A percentile compares a stretch with the other conserved stretches of the same genome.
phyloP scores from a whole-genome alignment of 2,888 invertebrate species.

The Microdon myrmicae region DNA sequence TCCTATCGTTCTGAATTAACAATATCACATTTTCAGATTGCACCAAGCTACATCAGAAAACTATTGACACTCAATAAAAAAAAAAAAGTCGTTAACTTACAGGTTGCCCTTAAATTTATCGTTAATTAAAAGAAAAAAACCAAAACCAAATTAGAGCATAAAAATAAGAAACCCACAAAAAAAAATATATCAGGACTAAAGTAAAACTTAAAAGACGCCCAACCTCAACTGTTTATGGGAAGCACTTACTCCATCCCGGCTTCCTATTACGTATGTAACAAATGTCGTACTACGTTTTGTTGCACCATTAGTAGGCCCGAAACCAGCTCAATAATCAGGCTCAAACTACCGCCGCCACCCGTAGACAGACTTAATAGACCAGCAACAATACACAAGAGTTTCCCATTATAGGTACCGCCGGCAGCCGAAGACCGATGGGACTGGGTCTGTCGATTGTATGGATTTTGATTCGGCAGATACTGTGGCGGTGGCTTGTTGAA shows the following conservation, averaged over 20 bases:
- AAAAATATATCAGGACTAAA: slow-evolving; percentile 1
- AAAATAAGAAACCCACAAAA: slow-evolving; percentile 4
- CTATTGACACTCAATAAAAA: background rate
- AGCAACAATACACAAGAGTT: slow-evolving; percentile 18
- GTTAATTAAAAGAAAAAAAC: slow-evolving; percentile 25
- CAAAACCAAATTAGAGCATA: slow-evolving; percentile 22
- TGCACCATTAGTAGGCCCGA: slow-evolving; percentile 35
- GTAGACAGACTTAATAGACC: slow-evolving; percentile 31
- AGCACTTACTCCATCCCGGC: slow-evolving; percentile 9
- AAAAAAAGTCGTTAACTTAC: no score
- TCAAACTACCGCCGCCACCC: slow-evolving; percentile 37
- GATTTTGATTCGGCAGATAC: slow-evolving; percentile 63
- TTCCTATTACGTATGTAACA: slow-evolving; percentile 43
- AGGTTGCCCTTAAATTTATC: slow-evolving; percentile 19
- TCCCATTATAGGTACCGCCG: slow-evolving; percentile 47
- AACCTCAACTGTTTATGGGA: slow-evolving; percentile 23
- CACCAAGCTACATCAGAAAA: no score
- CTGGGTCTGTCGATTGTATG: slow-evolving; percentile 65
- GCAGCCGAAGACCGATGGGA: slow-evolving; percentile 60
- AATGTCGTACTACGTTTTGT: slow-evolving; percentile 30
- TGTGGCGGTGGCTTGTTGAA: slow-evolving; percentile 66
- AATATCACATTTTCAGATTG: no score
- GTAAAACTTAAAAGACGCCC: slow-evolving; percentile 52
- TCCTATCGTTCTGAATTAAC: no score
- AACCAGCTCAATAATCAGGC: slow-evolving; percentile 38